phyloP scores from a whole-genome alignment of 2,888 invertebrate species.

The Nesidiocoris tenuis region DNA sequence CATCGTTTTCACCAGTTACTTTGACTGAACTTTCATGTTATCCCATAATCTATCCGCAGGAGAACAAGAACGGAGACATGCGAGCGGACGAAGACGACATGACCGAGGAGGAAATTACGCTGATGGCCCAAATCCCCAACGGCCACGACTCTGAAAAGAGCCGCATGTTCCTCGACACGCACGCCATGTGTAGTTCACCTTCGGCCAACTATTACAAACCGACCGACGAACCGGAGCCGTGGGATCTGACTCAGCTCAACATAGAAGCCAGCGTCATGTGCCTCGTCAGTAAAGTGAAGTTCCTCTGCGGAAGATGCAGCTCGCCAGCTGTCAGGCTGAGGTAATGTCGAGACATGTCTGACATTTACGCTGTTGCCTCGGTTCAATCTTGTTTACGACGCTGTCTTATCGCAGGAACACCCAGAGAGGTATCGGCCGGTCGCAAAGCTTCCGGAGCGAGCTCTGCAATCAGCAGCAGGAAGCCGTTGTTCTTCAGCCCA shows the following conservation, averaged over 20 bases:
- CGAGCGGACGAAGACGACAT: conserved; percentile 12
- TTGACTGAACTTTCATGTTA: too few species aligned
- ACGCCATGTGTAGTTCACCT: conserved; percentile 58
- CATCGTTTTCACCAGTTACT: too few species aligned
- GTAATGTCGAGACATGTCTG: too few species aligned
- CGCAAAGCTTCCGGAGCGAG: conserved; percentile 51
- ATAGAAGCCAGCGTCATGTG: conserved; percentile 86
- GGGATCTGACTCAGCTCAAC: conserved; percentile 81
- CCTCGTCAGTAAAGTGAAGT: conserved; percentile 78
- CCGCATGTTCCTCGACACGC: conserved; percentile 58
- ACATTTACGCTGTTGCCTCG: not conserved
- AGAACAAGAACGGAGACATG: conserved; percentile 30
- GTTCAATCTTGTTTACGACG: too few species aligned
- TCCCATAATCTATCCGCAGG: too few species aligned
- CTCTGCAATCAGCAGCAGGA: conserved; percentile 47
- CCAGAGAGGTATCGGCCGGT: conserved; percentile 49
- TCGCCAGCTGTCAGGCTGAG: conserved; percentile 69
- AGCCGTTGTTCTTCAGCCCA: conserved; percentile 45
- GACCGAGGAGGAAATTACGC: conserved; percentile 17
- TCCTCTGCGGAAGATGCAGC: conserved; percentile 71
- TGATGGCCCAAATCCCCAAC: conserved; percentile 47
- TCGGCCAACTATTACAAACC: conserved; percentile 77
- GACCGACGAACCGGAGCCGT: conserved; percentile 78
- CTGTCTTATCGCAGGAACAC: conserved; percentile 39
- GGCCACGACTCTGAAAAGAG: conserved; percentile 54